Conservation (phyloP, 2,888 invertebrate species). For the Scaptomyza tumidula region DNA sequence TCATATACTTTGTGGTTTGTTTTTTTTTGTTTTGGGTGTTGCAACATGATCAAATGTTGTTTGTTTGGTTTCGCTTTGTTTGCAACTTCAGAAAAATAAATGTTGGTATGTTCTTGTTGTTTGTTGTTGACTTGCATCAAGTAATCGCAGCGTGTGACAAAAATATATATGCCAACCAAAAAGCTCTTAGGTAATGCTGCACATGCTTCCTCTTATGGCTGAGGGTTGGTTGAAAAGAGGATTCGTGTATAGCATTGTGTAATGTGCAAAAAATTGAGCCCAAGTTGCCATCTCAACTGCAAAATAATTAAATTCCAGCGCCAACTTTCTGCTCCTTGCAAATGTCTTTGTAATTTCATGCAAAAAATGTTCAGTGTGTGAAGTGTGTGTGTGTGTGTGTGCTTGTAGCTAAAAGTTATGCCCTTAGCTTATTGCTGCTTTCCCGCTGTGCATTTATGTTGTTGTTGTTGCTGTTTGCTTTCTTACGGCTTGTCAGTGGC, state of each 20-base stretch:
- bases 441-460: slow-evolving; percentile 68
- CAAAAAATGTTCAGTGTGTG: slow-evolving; percentile 40
- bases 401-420: slow-evolving; percentile 66
- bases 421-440: slow-evolving; percentile 75
- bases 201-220: slow-evolving; percentile 43
- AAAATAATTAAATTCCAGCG: slow-evolving; percentile 75
- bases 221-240: background rate
- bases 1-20: background rate
- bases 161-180: slow-evolving; percentile 62
- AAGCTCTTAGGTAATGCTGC: slow-evolving; percentile 50
- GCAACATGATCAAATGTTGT: slow-evolving; percentile 17
- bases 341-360: slow-evolving; percentile 69
- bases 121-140: slow-evolving; percentile 44
- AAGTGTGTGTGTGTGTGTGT: slow-evolving; percentile 32
- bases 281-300: slow-evolving; percentile 61
- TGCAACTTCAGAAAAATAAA: slow-evolving; percentile 4
- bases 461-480: slow-evolving; percentile 58
- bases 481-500: slow-evolving; percentile 78
- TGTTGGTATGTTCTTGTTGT: slow-evolving; percentile 1
- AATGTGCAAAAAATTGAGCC: slow-evolving; percentile 71
- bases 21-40: background rate
- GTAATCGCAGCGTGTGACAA: slow-evolving; percentile 67
- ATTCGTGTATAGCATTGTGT: slow-evolving; percentile 34
- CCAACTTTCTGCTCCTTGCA: slow-evolving; percentile 57
- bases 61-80: slow-evolving; percentile 5